A percentile compares a stretch with the other conserved stretches of the same genome.
phyloP scores from a whole-genome alignment of 2,797 vertebrate species.

The Serranus cabrilla region DNA sequence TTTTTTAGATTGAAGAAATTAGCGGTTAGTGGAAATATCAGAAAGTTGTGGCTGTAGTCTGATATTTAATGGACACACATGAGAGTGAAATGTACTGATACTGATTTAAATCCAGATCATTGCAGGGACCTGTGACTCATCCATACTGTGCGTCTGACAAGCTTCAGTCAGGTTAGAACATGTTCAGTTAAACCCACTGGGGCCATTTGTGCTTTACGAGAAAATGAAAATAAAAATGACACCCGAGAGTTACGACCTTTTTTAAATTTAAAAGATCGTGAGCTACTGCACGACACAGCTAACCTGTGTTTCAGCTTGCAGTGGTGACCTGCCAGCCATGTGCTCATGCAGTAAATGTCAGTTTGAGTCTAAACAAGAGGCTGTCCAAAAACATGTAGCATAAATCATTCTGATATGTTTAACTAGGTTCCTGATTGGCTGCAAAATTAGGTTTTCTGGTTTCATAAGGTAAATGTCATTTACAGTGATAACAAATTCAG shows the following conservation, averaged over 20 bases:
- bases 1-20: not conserved
- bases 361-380: not conserved
- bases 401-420: too few relatives aligned
- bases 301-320: not conserved
- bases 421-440: too few relatives aligned
- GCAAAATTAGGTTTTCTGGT: too few relatives aligned
- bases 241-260: not conserved
- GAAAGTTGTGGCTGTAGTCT: too few relatives aligned
- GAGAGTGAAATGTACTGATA: too few relatives aligned
- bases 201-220: not conserved
- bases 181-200: not conserved
- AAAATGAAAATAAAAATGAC: constrained; percentile 20
- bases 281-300: not conserved
- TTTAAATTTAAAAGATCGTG: not conserved
- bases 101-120: not conserved
- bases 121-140: not conserved
- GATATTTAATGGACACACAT: not conserved
- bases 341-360: not conserved
- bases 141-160: not conserved
- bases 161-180: constrained; percentile 3
- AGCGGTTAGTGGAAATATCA: too few relatives aligned
- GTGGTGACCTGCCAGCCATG: not conserved
- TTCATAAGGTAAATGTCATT: too few relatives aligned
- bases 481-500: too few relatives aligned
- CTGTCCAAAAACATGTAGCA: too few relatives aligned